These are phyloP conservation scores for Eurois occulta DNA, from an alignment of 2,888 invertebrate species.

Conservation along the genomic window DNA sequence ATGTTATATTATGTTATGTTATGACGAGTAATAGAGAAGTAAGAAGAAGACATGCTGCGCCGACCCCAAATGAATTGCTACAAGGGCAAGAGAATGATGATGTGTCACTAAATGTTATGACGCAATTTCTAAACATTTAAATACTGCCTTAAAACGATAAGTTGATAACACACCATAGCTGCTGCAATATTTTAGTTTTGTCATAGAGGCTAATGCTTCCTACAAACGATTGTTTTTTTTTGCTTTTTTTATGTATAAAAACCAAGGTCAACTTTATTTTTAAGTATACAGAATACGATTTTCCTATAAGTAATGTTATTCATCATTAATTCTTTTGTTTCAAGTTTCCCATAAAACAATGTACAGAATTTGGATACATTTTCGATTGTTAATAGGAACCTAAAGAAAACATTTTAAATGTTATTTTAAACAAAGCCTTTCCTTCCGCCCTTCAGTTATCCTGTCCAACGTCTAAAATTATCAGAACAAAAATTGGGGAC, in stretches of 20 bases:
- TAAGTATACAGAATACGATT: background rate
- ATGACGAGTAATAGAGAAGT: too few relatives aligned
- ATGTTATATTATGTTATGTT: too few relatives aligned
- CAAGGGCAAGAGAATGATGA: too few relatives aligned
- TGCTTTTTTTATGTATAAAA: background rate
- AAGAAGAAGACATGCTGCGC: too few relatives aligned
- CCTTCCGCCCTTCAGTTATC: slow-evolving; percentile 23
- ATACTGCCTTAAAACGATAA: background rate
- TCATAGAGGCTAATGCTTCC: background rate
- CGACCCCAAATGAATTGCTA: too few relatives aligned
- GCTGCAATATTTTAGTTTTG: background rate
- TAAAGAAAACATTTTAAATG: slow-evolving; percentile 6
- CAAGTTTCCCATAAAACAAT: background rate
- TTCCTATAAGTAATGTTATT: background rate
- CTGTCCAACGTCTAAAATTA: slow-evolving; percentile 8
- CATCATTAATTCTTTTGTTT: background rate
- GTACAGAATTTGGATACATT: background rate
- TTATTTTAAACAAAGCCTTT: background rate
- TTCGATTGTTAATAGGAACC: background rate
- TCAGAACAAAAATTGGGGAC: slow-evolving; percentile 12
- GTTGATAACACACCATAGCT: background rate
- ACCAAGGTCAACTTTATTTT: slow-evolving; percentile 14
- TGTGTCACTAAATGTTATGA: slow-evolving; percentile 8
- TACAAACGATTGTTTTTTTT: background rate
- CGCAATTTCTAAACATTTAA: background rate